These are phyloP conservation scores for Rhogogaster chlorosoma DNA, from an alignment of 2,888 invertebrate genomes.

Conservation along the genomic window DNA sequence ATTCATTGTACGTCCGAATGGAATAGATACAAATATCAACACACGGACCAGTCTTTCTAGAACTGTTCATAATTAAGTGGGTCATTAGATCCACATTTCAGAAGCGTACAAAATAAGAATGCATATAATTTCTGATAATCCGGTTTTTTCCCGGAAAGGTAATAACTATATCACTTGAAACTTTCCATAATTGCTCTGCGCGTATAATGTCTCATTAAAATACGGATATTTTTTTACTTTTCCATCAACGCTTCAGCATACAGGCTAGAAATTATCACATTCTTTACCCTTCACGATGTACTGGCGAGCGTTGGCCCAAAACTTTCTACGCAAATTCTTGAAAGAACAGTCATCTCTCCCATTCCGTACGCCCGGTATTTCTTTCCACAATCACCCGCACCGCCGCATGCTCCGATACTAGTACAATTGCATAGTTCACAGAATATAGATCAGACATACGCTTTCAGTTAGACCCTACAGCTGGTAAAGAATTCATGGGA, in stretches of 20 bases:
- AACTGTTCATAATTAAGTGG: neutral
- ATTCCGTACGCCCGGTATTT: neutral
- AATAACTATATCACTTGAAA: neutral
- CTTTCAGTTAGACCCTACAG: conserved; percentile 87
- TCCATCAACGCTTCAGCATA: neutral
- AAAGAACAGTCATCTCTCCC: neutral
- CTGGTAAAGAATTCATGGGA: conserved; percentile 91
- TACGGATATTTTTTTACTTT: neutral
- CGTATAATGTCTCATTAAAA: neutral
- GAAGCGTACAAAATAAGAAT: neutral
- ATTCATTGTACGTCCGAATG: neutral
- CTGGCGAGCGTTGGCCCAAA: neutral
- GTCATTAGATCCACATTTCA: neutral
- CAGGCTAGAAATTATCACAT: neutral
- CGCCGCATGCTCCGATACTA: neutral
- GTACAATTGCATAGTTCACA: neutral
- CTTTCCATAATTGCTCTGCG: neutral
- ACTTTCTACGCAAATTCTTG: conserved; percentile 30
- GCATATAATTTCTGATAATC: neutral
- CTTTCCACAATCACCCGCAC: neutral
- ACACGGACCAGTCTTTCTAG: neutral
- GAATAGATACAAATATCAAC: neutral
- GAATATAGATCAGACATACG: conserved; percentile 31
- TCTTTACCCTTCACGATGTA: neutral
- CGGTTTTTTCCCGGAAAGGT: neutral